Evolutionary conservation across 2,797 vertebrate species (phyloP), one percentile per base, ranked within the genome.

Genomic region (Macrochelys suwanniensis): DNA sequence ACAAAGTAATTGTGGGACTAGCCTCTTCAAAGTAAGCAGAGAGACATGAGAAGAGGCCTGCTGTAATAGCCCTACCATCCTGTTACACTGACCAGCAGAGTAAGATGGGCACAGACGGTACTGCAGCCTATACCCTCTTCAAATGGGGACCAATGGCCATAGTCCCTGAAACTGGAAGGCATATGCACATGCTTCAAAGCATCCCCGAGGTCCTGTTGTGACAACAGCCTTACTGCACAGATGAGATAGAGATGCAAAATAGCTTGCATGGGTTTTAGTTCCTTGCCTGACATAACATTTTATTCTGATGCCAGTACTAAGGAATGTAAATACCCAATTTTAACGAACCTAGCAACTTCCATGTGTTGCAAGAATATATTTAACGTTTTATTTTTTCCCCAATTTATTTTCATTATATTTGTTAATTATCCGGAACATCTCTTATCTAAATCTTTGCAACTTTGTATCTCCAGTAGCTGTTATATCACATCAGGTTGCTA

Each of bases 401-500:
- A 56, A 82, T 86, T 80, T 71, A 45, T 86, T 89, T 95, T 92
- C 31, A 33, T 50, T 84, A 6, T 6, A 33, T 96, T 76, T 61
- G 59, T 5, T 77, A 94, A 57, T 85, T 11, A 1, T 56, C 59
- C 84, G 37, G 76, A 76, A 59, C 28, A 78, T 93, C 74, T 89
- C 90, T 94, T 71, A 89, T 76, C 84, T 45, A 83, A 89, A 94
- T 93, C 85, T 84, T 68, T 90, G 15, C 85, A 80, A 82, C 92
- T 96, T 95, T 95, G 83, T 94, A 90, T 92, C 95, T 91, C 47
- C n/a, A 95, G 92, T 88, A 94, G 92, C 95, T 97, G 83, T 26
- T 47, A 59, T 65, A 92, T 96, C 95, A 93, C 61, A 92, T 95
- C 74, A 82, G 68, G 97, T 98, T 98, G 90, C 96, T 96, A 98